phyloP scores from a whole-genome alignment of 2,113 vertebrate species.

The Australoheros scitulus region DNA sequence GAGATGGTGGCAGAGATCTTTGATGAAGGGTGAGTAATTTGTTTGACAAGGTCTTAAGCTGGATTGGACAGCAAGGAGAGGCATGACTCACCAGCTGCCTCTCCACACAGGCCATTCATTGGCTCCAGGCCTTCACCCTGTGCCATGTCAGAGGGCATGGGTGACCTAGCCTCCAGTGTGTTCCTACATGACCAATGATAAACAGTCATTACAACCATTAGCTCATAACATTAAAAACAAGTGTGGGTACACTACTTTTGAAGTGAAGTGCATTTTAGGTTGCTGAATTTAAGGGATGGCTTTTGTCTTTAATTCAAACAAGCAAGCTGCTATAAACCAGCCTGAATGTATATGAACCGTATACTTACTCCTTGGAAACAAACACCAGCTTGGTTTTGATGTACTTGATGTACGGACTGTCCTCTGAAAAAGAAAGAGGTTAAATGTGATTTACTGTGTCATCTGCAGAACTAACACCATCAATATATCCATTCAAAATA shows the following conservation, averaged over 20 bases:
- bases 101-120: conserved; percentile 62
- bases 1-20: conserved; percentile 1
- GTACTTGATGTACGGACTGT: conserved; percentile 78
- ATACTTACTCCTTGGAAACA: conserved; percentile 82
- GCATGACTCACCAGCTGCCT: conserved; percentile 77
- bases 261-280: background rate
- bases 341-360: background rate
- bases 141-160: conserved; percentile 56
- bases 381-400: conserved; percentile 82
- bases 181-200: conserved; percentile 80
- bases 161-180: conserved; percentile 63
- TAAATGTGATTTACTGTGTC: background rate
- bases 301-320: background rate
- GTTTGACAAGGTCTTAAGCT: conserved; percentile 19
- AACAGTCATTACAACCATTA: conserved; percentile 70
- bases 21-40: background rate
- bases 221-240: conserved; percentile 11
- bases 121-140: conserved; percentile 60
- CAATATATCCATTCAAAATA: background rate
- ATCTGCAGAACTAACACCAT: background rate
- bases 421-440: conserved; percentile 67
- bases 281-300: background rate
- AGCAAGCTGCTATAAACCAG: background rate
- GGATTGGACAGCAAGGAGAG: conserved; percentile 61
- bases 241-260: background rate